Evolutionary conservation across 2,888 invertebrate genomes (phyloP), one percentile per base, ranked within the genome.

Genomic region (Microplitis deprimator): DNA sequence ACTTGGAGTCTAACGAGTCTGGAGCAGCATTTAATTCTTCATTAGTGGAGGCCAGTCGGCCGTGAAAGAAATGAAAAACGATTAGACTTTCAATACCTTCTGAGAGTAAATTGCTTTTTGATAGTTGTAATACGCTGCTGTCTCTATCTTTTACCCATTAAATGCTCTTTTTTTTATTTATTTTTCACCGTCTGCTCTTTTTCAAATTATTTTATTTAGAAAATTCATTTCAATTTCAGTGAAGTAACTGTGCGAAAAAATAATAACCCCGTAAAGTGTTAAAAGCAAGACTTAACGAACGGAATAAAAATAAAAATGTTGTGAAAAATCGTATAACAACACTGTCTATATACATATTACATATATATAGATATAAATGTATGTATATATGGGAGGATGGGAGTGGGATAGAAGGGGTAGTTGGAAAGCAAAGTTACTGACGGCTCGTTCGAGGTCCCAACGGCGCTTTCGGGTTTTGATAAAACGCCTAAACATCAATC

Each of bases 401-500:
- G 13, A 50, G 50, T 50, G 13, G 1, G 20, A 39, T 61, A 71
- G 65, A 38, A 74, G 78, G 40, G 64, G 64, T 77, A 77, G 81
- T 76, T 80, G 79, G 64, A 79, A 80, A 79, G 74, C 77, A 72
- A 40, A 50, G 64, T 77, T 74, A 68, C 65, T 61, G 72, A 70
- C 69, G 69, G 64, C 75, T 81, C 81, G 81, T 81, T 81, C 77
- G 81, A 80, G 79, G 81, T 82, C 80, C 81, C 80, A 80, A 81
- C 79, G 82, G 82, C 83, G 84, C 83, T 85, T 85, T 85, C 82
- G 84, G 81, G 84, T 87, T 86, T 85, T 85, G 84, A 87, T 85
- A 86, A 86, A 87, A 88, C 85, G 85, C 83, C 87, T 85, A 87
- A 88, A 89, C 89, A 88, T 87, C 89, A 88, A 88, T 89, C 88